Conservation (phyloP, 35 echinoderm and acorn worm genomes). For the Holothuria glaberrima region DNA sequence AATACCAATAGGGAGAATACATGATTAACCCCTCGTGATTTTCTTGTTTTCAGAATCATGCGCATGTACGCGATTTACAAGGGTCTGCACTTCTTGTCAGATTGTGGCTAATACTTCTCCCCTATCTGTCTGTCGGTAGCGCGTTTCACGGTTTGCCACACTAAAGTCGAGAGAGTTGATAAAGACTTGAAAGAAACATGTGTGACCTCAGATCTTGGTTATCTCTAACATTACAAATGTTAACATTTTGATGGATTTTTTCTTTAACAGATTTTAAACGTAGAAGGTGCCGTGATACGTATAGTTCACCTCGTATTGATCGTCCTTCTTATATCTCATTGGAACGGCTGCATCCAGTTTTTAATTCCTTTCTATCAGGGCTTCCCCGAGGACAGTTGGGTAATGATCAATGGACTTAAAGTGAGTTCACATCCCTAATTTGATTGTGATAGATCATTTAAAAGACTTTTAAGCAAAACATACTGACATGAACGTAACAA, state of each 20-base stretch:
- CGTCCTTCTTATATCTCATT: conserved; percentile 78
- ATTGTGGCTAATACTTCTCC: too few species aligned
- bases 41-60: too few species aligned
- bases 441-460: too few species aligned
- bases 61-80: too few species aligned
- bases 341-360: conserved; percentile 98
- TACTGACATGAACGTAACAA: too few species aligned
- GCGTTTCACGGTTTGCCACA: neutral
- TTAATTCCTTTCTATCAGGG: conserved; percentile 89
- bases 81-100: too few species aligned
- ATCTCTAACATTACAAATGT: too few species aligned
- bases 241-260: neutral
- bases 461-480: too few species aligned
- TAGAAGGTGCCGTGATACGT: conserved; percentile 92
- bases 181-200: too few species aligned
- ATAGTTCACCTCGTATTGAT: conserved; percentile 86
- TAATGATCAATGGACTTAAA: conserved; percentile 77
- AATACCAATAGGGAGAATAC: neutral
- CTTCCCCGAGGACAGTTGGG: conserved; percentile 92
- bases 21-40: too few species aligned
- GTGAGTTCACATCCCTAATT: conserved; percentile 43
- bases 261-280: conserved; percentile 74
- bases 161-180: neutral
- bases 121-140: neutral
- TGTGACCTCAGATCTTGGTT: too few species aligned